Evolutionary conservation across 1,140 invertebrate species (phyloP).

Genomic region (Panonychus citri): DNA sequence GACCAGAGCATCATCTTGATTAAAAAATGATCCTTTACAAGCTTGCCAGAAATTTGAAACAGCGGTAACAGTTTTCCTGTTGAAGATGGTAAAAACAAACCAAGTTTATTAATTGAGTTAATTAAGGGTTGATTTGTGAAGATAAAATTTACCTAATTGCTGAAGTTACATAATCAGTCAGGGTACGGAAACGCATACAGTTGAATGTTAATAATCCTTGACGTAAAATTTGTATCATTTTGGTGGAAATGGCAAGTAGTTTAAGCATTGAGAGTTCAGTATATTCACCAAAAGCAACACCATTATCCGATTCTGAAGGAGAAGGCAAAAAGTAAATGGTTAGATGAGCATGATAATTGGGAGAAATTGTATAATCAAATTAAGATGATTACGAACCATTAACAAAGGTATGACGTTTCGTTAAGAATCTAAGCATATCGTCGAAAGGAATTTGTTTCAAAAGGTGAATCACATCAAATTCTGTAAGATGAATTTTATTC

Average conservation of each 20-base stretch:
- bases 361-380: neutral
- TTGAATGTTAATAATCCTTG: slow-evolving; percentile 10
- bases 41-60: slow-evolving; percentile 8
- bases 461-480: slow-evolving; percentile 11
- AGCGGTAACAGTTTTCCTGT: slow-evolving; percentile 2
- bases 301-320: neutral
- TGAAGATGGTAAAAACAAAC: neutral
- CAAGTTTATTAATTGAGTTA: neutral
- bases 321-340: neutral
- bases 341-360: neutral
- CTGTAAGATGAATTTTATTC: slow-evolving; percentile 1
- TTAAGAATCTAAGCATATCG: slow-evolving; percentile 6
- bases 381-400: neutral
- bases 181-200: slow-evolving; percentile 9
- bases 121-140: neutral
- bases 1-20: slow-evolving; percentile 7
- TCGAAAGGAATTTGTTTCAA: slow-evolving; percentile 9
- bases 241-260: slow-evolving; percentile 8
- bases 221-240: slow-evolving; percentile 8
- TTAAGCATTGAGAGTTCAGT: slow-evolving; percentile 10
- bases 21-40: slow-evolving; percentile 7
- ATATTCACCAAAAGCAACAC: neutral
- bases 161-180: slow-evolving; percentile 8
- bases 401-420: neutral
- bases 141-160: slow-evolving; percentile 1